phyloP scores from a whole-genome alignment of 2,797 vertebrate species.

The Rhinophrynus dorsalis region DNA sequence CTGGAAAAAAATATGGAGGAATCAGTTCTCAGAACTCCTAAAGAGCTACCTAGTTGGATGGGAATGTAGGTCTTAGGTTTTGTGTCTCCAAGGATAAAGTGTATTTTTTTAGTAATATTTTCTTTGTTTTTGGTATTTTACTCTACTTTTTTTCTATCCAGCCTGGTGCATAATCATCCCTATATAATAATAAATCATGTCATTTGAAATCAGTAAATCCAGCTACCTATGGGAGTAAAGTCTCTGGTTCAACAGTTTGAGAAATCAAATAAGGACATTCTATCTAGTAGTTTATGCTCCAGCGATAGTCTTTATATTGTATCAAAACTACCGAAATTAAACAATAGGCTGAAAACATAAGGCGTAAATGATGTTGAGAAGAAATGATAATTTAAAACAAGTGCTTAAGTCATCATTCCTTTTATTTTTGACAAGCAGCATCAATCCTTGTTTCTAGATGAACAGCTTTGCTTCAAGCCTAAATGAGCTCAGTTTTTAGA shows the following conservation, averaged over 20 bases:
- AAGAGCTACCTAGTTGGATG: too few relatives aligned
- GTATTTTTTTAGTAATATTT: too few relatives aligned
- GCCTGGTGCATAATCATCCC: neutral
- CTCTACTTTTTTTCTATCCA: too few relatives aligned
- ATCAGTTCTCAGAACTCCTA: too few relatives aligned
- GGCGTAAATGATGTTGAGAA: constrained; percentile 27
- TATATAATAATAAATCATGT: constrained; percentile 30
- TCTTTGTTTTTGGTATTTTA: too few relatives aligned
- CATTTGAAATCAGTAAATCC: constrained; percentile 25
- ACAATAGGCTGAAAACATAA: constrained; percentile 28
- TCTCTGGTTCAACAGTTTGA: constrained; percentile 19
- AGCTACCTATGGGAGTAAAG: constrained; percentile 5
- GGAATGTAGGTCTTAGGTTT: too few relatives aligned
- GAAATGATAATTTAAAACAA: constrained; percentile 39
- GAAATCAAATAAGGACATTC: constrained; percentile 28
- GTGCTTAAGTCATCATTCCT: constrained; percentile 42
- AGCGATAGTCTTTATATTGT: constrained; percentile 11
- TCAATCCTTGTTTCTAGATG: constrained; percentile 46
- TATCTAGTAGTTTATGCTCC: constrained; percentile 27
- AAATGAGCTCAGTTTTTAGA: constrained; percentile 46
- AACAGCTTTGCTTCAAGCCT: constrained; percentile 48
- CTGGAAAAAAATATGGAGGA: too few relatives aligned
- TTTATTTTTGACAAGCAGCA: constrained; percentile 26
- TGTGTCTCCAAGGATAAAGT: too few relatives aligned
- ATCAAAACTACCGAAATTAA: constrained; percentile 21